These are phyloP conservation scores for human (Homo sapiens) DNA, from an alignment of 2,113 vertebrate species.

Conservation along the genomic window GRCh38 chr14:77870001-77870500, in stretches of 20 bases:
- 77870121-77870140: neutral
- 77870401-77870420: neutral
- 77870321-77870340: neutral
- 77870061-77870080: fast-evolving
- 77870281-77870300: neutral
- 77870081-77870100: neutral
- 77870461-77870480: neutral
- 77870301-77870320: neutral
- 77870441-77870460: neutral
- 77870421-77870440: neutral
- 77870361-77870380: neutral
- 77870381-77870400: neutral
- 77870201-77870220: neutral
- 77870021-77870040: neutral
- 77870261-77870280: neutral
- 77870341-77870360: neutral
- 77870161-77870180: neutral
- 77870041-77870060: neutral
- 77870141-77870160: neutral
- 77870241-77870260: neutral
- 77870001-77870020: no score
- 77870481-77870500: neutral
- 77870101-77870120: neutral
- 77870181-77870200: neutral
- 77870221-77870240: neutral